Percentiles rank a stretch among this genome's conserved stretches.
Evolutionary conservation across 2,888 invertebrate genomes (phyloP).

Genomic region (Andrena chrysosceles): DNA sequence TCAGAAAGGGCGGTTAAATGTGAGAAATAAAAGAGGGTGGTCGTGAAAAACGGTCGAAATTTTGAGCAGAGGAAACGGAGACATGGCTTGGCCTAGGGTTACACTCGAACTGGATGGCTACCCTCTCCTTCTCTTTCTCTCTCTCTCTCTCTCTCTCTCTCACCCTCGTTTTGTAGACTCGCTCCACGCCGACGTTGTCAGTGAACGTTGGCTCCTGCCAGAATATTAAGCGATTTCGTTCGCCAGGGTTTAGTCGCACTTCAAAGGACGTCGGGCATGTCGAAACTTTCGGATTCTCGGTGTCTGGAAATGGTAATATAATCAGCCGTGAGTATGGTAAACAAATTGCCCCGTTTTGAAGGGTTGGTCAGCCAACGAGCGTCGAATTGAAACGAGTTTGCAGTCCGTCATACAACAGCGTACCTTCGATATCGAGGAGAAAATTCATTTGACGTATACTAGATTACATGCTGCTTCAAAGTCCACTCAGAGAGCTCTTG

Average conservation of each 20-base stretch:
- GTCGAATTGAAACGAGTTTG: background rate
- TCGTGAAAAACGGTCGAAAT: constrained; percentile 38
- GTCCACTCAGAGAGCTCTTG: too few relatives aligned
- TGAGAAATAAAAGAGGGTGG: constrained; percentile 23
- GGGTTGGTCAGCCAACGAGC: background rate
- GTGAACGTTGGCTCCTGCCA: constrained; percentile 89
- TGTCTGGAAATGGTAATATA: constrained; percentile 82
- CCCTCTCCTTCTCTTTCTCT: constrained; percentile 84
- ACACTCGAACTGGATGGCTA: constrained; percentile 46
- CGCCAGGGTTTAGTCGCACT: constrained; percentile 86
- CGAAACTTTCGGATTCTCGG: constrained; percentile 86
- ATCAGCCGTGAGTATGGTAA: constrained; percentile 33
- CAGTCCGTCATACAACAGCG: background rate
- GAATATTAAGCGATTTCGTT: constrained; percentile 86
- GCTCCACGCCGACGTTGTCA: constrained; percentile 87
- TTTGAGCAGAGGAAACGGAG: constrained; percentile 18
- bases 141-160: constrained; percentile 62
- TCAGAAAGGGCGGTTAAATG: constrained; percentile 6
- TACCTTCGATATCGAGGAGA: too few relatives aligned
- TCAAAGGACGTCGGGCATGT: constrained; percentile 89
- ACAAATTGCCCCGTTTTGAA: constrained; percentile 38
- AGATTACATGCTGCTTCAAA: too few relatives aligned
- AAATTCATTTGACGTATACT: too few relatives aligned
- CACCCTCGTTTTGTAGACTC: constrained; percentile 88
- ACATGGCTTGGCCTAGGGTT: constrained; percentile 36